phyloP scores from a whole-genome alignment of 2,797 vertebrate species.

The Scarus forsteni region DNA sequence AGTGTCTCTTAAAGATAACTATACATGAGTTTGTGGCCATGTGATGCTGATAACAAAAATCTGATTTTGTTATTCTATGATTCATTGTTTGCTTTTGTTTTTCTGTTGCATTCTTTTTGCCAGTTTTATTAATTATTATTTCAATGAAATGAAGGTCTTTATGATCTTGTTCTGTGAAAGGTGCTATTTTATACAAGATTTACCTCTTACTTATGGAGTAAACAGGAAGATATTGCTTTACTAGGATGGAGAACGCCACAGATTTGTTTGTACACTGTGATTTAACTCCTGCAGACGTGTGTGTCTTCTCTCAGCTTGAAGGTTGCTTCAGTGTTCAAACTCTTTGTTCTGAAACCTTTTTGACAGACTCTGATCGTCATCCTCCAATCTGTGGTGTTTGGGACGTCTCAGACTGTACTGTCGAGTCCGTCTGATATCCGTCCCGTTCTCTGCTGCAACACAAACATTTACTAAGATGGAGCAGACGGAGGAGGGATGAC shows the following conservation, averaged over 20 bases:
- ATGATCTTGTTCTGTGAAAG: too few species aligned
- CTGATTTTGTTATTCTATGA: too few species aligned
- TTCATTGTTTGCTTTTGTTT: too few species aligned
- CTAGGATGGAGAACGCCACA: slow-evolving; percentile 2
- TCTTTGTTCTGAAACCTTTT: slow-evolving; percentile 38
- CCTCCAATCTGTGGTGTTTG: slow-evolving; percentile 53
- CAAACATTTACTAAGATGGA: slow-evolving; percentile 74
- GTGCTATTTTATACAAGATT: too few species aligned
- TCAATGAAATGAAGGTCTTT: too few species aligned
- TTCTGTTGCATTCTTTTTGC: too few species aligned
- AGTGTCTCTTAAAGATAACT: too few species aligned
- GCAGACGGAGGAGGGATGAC: slow-evolving; percentile 68
- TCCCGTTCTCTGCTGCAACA: slow-evolving; percentile 36
- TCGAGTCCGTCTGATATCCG: slow-evolving; percentile 32
- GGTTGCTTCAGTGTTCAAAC: slow-evolving; percentile 21
- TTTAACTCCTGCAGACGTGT: slow-evolving; percentile 1
- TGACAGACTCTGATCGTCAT: slow-evolving; percentile 39
- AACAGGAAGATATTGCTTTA: neutral
- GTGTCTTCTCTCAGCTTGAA: slow-evolving; percentile 10
- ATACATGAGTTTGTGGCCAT: too few species aligned
- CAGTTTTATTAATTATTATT: too few species aligned
- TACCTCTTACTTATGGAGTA: neutral
- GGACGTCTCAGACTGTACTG: slow-evolving; percentile 37
- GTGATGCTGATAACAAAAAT: too few species aligned
- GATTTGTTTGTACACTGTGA: slow-evolving; percentile 2